Percentiles rank a stretch among this genome's conserved stretches.
These are phyloP conservation scores for Enteromius afrohamiltoni DNA, from an alignment of 2,797 vertebrate genomes.

Conservation along the genomic window DNA sequence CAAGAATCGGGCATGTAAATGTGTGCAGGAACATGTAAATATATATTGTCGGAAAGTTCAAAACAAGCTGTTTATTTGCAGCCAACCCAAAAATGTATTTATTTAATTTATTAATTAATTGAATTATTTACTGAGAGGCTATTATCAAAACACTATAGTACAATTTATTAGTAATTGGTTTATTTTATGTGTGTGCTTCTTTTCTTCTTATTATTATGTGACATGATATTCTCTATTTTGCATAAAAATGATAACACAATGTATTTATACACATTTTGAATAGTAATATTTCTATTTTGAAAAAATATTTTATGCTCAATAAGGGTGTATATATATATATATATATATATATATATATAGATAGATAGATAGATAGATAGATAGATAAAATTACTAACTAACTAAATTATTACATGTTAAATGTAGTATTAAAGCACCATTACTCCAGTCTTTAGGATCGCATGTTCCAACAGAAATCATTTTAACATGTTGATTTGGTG, in stretches of 20 bases:
- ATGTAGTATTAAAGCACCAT: neutral
- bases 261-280: neutral
- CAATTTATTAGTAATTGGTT: neutral
- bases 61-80: neutral
- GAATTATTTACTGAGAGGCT: neutral
- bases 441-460: neutral
- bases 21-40: neutral
- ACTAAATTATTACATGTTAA: neutral
- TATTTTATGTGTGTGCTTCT: neutral
- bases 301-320: neutral
- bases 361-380: too few relatives aligned
- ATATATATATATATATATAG: too few relatives aligned
- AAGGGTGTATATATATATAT: too few relatives aligned
- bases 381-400: too few relatives aligned
- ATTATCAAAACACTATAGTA: neutral
- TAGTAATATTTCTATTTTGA: neutral
- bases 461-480: neutral
- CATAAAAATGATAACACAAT: neutral
- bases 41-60: neutral
- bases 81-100: neutral
- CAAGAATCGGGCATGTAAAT: slow-evolving; percentile 8
- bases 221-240: neutral
- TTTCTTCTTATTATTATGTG: neutral
- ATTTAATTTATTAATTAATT: neutral
- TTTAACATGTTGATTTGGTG: neutral